Percentiles rank a stretch among this genome's conserved stretches.
Conservation (phyloP, 2,113 vertebrate species). For the Rattus norvegicus region GRCr8 NC_086038.1:43494501-43495000, state of each 20-base stretch:
- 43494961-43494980: background rate
- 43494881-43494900: background rate
- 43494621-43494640: background rate
- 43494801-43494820: background rate
- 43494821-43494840: background rate
- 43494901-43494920: background rate
- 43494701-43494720: background rate
- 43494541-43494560: background rate
- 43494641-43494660: background rate
- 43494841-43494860: background rate
- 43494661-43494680: background rate
- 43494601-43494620: background rate
- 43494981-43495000: background rate
- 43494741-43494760: background rate
- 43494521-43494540: background rate
- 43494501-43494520: background rate
- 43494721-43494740: background rate
- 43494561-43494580: background rate
- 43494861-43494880: background rate
- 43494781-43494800: background rate
- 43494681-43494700: conserved; percentile 2
- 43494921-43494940: background rate
- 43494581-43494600: background rate
- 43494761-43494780: background rate
- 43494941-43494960: background rate